Conservation (phyloP, 2,888 invertebrate genomes). For the Hecatera dysodea region DNA sequence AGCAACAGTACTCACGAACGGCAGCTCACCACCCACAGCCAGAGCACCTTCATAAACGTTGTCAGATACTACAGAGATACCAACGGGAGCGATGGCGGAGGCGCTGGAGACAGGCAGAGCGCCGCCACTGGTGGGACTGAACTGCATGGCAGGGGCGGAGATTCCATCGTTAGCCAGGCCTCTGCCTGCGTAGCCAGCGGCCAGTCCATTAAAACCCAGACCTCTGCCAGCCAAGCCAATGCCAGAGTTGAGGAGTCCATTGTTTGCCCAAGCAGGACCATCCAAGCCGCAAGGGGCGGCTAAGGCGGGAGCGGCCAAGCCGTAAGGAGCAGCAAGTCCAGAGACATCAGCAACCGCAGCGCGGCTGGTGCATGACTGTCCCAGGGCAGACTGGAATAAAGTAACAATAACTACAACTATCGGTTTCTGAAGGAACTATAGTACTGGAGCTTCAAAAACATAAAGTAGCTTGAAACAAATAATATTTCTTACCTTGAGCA, state of each 20-base stretch:
- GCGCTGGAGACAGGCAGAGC: constrained; percentile 43
- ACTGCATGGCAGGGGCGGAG: constrained; percentile 17
- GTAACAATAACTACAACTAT: too few relatives aligned
- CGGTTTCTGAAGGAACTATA: too few relatives aligned
- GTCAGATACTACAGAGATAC: constrained; percentile 56
- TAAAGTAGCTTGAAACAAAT: too few relatives aligned
- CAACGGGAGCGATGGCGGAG: constrained; percentile 26
- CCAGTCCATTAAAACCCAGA: constrained; percentile 20
- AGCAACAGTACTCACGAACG: constrained; percentile 72
- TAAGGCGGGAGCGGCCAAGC: background rate
- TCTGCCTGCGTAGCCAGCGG: constrained; percentile 21
- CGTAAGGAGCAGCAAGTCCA: background rate
- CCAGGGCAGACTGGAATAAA: constrained; percentile 8
- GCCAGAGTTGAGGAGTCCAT: background rate
- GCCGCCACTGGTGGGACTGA: constrained; percentile 51
- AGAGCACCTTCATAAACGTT: constrained; percentile 60
- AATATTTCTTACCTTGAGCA: constrained; percentile 29
- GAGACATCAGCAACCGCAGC: constrained; percentile 38
- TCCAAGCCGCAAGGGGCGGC: background rate
- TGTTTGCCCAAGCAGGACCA: background rate
- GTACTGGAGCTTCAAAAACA: too few relatives aligned
- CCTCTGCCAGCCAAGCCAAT: constrained; percentile 15
- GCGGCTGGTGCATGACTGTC: constrained; percentile 35
- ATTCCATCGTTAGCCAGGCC: constrained; percentile 25
- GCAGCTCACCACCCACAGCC: constrained; percentile 71